These are phyloP conservation scores for Chionoecetes opilio DNA, from an alignment of 1,140 invertebrate species.

Conservation along the genomic window DNA sequence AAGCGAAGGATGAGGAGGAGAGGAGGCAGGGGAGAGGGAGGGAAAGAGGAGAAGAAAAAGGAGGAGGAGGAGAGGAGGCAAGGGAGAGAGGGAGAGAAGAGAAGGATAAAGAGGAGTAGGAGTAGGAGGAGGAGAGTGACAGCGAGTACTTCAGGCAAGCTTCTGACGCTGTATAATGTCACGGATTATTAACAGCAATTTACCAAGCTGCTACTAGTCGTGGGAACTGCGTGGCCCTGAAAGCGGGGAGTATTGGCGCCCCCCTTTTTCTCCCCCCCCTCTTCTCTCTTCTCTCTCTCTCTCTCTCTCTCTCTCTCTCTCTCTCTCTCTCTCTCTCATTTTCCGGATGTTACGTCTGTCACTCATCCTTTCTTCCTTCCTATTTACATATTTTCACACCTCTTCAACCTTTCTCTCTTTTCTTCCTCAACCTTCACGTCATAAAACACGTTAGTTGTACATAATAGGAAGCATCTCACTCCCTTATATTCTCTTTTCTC, in stretches of 20 bases:
- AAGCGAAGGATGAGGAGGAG: not conserved
- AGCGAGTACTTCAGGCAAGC: not conserved
- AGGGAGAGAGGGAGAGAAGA: not conserved
- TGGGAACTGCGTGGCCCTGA: not conserved
- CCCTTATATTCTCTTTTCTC: not conserved
- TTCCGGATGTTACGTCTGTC: not conserved
- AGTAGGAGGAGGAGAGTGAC: not conserved
- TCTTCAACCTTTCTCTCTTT: not conserved
- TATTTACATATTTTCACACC: not conserved
- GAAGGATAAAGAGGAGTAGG: not conserved
- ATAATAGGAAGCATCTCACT: not conserved
- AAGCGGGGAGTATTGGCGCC: not conserved
- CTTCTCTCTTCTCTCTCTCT: not conserved
- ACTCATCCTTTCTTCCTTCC: not conserved
- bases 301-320: conserved; percentile 17
- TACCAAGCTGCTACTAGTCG: not conserved
- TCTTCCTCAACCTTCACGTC: not conserved
- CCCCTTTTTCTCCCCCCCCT: too few species aligned
- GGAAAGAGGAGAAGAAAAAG: not conserved
- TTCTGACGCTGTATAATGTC: not conserved
- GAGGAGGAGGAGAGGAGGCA: not conserved
- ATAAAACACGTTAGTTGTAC: not conserved
- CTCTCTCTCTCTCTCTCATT: conserved; percentile 14
- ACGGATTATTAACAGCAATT: conserved; percentile 16
- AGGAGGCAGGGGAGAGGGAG: not conserved